Percentiles rank a stretch among this genome's conserved stretches.
Conservation (phyloP, 2,797 vertebrate species). For the Cyclopterus lumpus region DNA sequence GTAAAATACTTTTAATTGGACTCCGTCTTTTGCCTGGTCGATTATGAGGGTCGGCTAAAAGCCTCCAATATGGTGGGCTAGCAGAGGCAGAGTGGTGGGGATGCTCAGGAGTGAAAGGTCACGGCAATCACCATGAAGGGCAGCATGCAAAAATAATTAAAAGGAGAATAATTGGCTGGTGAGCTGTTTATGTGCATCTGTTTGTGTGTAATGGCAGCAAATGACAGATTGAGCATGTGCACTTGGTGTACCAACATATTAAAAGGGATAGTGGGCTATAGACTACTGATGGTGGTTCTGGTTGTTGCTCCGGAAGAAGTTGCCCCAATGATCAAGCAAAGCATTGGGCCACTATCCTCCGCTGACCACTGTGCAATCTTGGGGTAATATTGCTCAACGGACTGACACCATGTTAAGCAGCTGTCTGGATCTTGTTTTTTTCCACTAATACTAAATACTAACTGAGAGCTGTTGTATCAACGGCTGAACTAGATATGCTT, state of each 20-base stretch:
- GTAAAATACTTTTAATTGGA: constrained; percentile 85
- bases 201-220: constrained; percentile 39
- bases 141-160: constrained; percentile 79
- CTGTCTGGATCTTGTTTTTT: not conserved
- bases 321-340: not conserved
- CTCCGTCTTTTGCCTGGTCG: constrained; percentile 76
- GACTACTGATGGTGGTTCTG: not conserved
- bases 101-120: constrained; percentile 79
- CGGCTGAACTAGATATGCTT: not conserved
- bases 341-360: not conserved
- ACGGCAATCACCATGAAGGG: constrained; percentile 81
- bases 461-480: not conserved
- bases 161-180: constrained; percentile 78
- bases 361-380: not conserved
- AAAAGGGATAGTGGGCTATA: not conserved
- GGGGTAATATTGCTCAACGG: not conserved
- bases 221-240: constrained; percentile 23
- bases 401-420: not conserved
- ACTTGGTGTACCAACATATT: not conserved
- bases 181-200: constrained; percentile 66
- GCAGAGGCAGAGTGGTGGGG: constrained; percentile 59
- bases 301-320: not conserved
- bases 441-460: not conserved
- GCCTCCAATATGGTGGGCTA: constrained; percentile 70
- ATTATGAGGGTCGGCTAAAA: constrained; percentile 74